Evolutionary conservation across 64 coral and sea anemone species (phyloP), one percentile per base, ranked within the genome.

Genomic region (Trachythela sp.): DNA sequence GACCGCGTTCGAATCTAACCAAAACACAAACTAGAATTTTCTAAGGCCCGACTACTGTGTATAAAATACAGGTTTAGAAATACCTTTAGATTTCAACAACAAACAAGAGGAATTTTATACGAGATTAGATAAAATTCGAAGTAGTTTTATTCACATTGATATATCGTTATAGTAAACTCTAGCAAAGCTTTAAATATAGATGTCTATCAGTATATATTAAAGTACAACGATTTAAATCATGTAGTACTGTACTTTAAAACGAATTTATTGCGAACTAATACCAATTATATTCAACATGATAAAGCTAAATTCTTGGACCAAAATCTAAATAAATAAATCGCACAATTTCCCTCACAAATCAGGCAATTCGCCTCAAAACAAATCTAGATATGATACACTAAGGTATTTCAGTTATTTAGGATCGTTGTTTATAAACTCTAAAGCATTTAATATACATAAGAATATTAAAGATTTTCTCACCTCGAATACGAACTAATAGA

Each of bases 401-500:
- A 6, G 56, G 56, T n/a, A 64, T 64, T 64, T 64, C 20, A 64
- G 22, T 20, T n/a, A 64, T 64, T 64, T 64, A 26, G 22, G 4
- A 26, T 27, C 56, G 56, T 64, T 64, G 56, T 64, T 64, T 64
- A 64, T 64, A 64, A 64, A 27, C 56, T 27, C 13, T 10, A 64
- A 64, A 64, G 56, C 56, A 18, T 64, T 22, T 20, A n/a, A n/a
- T 22, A 27, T 10, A 13, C 56, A 24, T 0, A 0, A 20, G 1
- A 18, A n/a, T 6, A 64, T 64, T 20, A 64, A n/a, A 27, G 56
- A n/a, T 24, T 27, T 64, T n/a, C 92, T 85, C 54, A 97, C 95
- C 95, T 97, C 43, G 92, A 92, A 87, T 94, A 72, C 2, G 95
- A 97, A 41, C 92, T 92, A 7, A 97, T 90, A 48, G 92, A 94